Percentiles rank a stretch among this genome's conserved stretches.
Conservation (phyloP, 2,113 vertebrate species). For the Muscicapa adusta region DNA sequence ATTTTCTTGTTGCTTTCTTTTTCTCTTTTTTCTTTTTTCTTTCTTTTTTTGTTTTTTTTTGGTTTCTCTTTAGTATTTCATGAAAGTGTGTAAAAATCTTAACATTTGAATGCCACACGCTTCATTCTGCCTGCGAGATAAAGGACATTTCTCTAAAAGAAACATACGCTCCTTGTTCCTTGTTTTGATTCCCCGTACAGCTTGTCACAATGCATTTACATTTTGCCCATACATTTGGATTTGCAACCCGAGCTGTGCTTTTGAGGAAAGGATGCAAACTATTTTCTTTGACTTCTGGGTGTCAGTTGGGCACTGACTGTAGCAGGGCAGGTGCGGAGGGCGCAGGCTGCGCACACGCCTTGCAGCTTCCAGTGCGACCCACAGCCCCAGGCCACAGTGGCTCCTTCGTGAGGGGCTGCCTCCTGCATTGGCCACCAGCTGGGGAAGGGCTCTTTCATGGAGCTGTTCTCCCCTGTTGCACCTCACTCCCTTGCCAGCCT, state of each 20-base stretch:
- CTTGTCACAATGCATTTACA: conserved; percentile 62
- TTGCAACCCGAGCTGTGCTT: conserved; percentile 55
- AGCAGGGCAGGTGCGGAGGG: accelerated
- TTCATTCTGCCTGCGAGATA: conserved; percentile 59
- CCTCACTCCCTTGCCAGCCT: background rate
- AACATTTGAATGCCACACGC: conserved; percentile 68
- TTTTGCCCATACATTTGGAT: conserved; percentile 64
- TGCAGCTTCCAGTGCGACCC: background rate
- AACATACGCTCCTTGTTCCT: conserved; percentile 65
- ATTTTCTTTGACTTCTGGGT: conserved; percentile 9
- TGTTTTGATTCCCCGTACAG: conserved; percentile 50
- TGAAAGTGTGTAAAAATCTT: conserved; percentile 72
- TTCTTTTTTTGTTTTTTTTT: background rate
- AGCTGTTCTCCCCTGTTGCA: background rate
- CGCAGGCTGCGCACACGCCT: accelerated
- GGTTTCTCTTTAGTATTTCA: conserved; percentile 68
- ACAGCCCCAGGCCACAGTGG: accelerated
- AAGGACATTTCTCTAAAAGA: conserved; percentile 68
- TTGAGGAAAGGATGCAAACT: conserved; percentile 51
- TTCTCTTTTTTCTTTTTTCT: background rate
- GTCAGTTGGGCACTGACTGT: background rate
- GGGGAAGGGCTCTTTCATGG: background rate
- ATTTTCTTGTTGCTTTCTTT: conserved; percentile 7
- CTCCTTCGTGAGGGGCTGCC: accelerated
- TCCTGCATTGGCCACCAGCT: accelerated